These are phyloP conservation scores for Phalacrocorax pelagicus DNA, from an alignment of 2,113 vertebrate genomes.

Conservation along the genomic window DNA sequence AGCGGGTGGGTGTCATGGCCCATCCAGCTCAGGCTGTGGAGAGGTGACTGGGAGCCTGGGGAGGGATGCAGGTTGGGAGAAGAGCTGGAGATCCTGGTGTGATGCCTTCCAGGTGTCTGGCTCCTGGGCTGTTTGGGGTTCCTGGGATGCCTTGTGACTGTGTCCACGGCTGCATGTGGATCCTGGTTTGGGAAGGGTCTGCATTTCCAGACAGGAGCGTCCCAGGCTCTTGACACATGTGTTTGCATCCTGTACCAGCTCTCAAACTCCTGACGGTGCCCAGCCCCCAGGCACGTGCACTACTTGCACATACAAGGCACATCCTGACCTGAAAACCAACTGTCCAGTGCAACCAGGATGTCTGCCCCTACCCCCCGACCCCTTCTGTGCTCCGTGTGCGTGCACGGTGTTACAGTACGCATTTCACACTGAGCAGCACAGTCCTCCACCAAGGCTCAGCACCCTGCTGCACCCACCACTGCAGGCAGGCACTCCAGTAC, in stretches of 20 bases:
- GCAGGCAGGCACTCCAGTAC: not conserved
- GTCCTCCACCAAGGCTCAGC: not conserved
- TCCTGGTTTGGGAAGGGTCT: not conserved
- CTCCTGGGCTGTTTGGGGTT: not conserved
- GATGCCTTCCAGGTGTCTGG: not conserved
- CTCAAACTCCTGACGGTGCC: accelerated
- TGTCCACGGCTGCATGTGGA: accelerated
- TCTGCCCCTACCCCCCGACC: not conserved
- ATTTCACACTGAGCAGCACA: not conserved
- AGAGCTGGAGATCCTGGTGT: accelerated
- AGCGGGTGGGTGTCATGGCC: accelerated
- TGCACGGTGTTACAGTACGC: accelerated
- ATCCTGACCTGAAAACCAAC: not conserved
- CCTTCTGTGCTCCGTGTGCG: accelerated
- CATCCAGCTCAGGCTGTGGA: not conserved
- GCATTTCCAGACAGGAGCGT: not conserved
- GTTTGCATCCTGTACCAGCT: not conserved
- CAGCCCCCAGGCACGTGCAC: not conserved
- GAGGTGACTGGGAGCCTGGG: not conserved
- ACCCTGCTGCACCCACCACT: not conserved
- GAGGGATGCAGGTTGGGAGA: not conserved
- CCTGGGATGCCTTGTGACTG: not conserved
- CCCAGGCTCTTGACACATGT: not conserved
- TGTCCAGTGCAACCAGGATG: not conserved
- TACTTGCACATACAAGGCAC: not conserved